Evolutionary conservation across 1,140 invertebrate genomes (phyloP).

Genomic region (Neodiprion lecontei): DNA sequence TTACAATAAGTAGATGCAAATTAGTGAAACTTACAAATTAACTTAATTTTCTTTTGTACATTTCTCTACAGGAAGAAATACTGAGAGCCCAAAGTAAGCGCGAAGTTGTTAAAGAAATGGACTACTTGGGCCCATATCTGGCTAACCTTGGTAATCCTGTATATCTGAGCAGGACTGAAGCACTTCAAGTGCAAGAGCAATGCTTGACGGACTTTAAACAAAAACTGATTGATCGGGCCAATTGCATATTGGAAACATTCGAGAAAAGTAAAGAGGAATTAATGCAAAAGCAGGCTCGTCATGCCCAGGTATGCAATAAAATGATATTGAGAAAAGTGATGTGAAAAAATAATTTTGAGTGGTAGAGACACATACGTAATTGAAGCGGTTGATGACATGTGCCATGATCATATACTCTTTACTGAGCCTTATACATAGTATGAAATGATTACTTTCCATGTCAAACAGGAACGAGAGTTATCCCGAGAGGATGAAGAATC

Average conservation of each 20-base stretch:
- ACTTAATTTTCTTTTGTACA: not conserved
- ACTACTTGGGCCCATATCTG: conserved; percentile 67
- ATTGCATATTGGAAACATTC: conserved; percentile 62
- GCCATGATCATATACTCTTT: conserved; percentile 8
- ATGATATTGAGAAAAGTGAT: not conserved
- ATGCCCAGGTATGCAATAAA: conserved; percentile 37
- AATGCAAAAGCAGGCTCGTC: conserved; percentile 30
- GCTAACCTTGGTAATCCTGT: conserved; percentile 58
- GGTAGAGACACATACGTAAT: not conserved
- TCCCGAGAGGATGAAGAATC: conserved; percentile 53
- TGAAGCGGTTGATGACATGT: not conserved
- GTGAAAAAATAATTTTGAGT: not conserved
- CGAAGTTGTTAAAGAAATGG: conserved; percentile 51
- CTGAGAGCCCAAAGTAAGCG: conserved; percentile 45
- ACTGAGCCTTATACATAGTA: conserved; percentile 10
- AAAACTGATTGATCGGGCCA: conserved; percentile 59
- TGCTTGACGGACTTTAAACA: conserved; percentile 67
- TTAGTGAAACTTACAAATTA: not conserved
- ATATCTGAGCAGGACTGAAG: conserved; percentile 48
- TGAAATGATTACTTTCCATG: conserved; percentile 16
- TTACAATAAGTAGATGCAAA: not conserved
- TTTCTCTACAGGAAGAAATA: conserved; percentile 48
- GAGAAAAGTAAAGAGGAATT: conserved; percentile 46
- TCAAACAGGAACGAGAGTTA: conserved; percentile 48
- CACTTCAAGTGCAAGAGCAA: conserved; percentile 51